Conservation (phyloP, 2,797 vertebrate species). For the Tapirus indicus region DNA sequence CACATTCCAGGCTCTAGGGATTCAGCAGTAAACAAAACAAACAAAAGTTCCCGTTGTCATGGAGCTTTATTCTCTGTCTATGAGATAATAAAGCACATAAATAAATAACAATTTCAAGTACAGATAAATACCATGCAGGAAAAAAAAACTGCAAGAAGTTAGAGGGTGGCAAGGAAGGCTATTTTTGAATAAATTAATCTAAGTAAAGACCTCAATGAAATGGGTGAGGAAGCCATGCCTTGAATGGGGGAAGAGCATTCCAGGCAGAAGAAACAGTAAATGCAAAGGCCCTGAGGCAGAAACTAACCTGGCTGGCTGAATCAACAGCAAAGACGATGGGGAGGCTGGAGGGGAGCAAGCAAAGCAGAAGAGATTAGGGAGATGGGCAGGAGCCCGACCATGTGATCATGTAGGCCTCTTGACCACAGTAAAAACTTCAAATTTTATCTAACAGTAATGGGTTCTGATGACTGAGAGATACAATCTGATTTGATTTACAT, state of each 20-base stretch:
- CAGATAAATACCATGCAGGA: not conserved
- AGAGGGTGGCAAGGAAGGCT: not conserved
- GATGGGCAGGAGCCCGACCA: not conserved
- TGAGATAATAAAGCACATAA: not conserved
- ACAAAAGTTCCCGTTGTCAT: not conserved
- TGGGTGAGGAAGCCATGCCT: not conserved
- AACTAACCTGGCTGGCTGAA: not conserved
- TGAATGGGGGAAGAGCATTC: not conserved
- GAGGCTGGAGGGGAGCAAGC: not conserved
- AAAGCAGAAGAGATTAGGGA: not conserved
- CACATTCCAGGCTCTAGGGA: slow-evolving; percentile 9
- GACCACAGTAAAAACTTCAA: not conserved
- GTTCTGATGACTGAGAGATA: not conserved
- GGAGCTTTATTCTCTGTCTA: slow-evolving; percentile 25
- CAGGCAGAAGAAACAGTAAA: not conserved
- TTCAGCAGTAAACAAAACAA: slow-evolving; percentile 39
- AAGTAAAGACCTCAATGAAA: slow-evolving; percentile 34
- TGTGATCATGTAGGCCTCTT: fast-evolving
- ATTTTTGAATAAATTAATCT: slow-evolving; percentile 44
- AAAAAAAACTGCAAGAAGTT: not conserved
- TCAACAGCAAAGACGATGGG: not conserved
- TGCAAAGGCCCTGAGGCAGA: not conserved
- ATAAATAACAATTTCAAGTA: slow-evolving; percentile 53
- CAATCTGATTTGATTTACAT: not conserved
- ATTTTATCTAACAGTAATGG: not conserved